phyloP scores from a whole-genome alignment of 1,140 invertebrate species.

The Drosophila arizonae region DNA sequence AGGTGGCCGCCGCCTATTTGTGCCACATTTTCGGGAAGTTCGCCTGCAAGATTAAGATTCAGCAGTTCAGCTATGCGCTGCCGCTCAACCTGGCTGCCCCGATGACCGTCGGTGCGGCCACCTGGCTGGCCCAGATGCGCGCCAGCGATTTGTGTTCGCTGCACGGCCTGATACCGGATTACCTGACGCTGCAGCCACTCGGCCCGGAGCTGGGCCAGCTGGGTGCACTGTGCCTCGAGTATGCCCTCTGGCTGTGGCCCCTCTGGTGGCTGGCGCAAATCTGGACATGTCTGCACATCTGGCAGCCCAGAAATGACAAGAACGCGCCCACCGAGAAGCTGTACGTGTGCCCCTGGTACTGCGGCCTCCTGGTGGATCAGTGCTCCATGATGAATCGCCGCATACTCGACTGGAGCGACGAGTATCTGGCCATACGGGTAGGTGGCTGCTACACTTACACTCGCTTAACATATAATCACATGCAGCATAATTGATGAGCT shows the following conservation, averaged over 20 bases:
- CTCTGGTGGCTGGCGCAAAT: slow-evolving; percentile 90
- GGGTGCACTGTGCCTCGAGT: slow-evolving; percentile 83
- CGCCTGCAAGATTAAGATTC: slow-evolving; percentile 92
- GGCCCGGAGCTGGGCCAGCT: slow-evolving; percentile 34
- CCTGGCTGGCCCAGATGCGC: slow-evolving; percentile 86
- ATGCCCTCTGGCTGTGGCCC: slow-evolving; percentile 89
- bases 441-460: slow-evolving; percentile 4
- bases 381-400: slow-evolving; percentile 92
- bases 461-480: not conserved
- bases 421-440: slow-evolving; percentile 93
- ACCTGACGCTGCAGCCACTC: slow-evolving; percentile 85
- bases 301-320: slow-evolving; percentile 90
- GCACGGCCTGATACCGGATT: slow-evolving; percentile 85
- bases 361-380: slow-evolving; percentile 92
- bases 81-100: slow-evolving; percentile 90
- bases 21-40: slow-evolving; percentile 91
- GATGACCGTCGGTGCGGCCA: slow-evolving; percentile 86
- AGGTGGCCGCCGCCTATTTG: slow-evolving; percentile 86
- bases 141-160: slow-evolving; percentile 86
- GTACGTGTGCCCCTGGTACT: slow-evolving; percentile 93
- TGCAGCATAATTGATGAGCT: no score
- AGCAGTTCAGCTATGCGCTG: slow-evolving; percentile 91
- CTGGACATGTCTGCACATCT: slow-evolving; percentile 93
- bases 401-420: slow-evolving; percentile 87
- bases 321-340: slow-evolving; percentile 91